These are phyloP conservation scores for Nibea coibor DNA, from an alignment of 2,113 vertebrate species.

Conservation along the genomic window DNA sequence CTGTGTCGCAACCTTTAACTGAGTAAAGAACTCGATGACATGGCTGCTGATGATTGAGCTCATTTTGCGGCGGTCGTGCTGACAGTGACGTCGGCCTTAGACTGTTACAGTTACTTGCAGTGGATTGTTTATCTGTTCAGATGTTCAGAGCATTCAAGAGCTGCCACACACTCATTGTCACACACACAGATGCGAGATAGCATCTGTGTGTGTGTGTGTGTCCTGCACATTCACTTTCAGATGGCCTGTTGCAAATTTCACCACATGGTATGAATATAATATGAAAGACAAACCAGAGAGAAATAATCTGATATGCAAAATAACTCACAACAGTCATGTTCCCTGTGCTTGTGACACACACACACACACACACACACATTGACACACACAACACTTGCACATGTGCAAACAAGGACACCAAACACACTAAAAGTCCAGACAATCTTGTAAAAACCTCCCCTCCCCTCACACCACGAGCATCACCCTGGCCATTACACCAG, in stretches of 20 bases:
- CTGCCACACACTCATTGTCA: neutral
- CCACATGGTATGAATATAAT: neutral
- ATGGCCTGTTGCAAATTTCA: neutral
- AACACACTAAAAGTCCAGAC: slow-evolving; percentile 16
- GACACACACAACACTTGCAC: neutral
- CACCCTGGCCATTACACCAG: slow-evolving; percentile 12
- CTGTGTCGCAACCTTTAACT: neutral
- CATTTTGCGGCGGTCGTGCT: neutral
- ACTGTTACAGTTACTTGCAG: neutral
- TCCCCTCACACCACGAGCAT: neutral
- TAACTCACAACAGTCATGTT: neutral
- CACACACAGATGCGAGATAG: neutral
- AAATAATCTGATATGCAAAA: neutral
- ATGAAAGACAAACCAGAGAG: neutral
- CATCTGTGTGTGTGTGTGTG: neutral
- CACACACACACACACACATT: neutral
- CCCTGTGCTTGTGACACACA: slow-evolving; percentile 15
- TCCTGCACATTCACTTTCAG: neutral
- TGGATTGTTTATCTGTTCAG: neutral
- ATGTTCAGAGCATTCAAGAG: neutral
- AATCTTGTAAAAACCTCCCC: neutral
- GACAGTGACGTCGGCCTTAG: neutral
- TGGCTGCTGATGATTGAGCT: neutral
- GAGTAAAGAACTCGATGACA: neutral
- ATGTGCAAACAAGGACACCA: slow-evolving; percentile 36